A percentile compares a stretch with the other conserved stretches of the same genome.
Conservation (phyloP, 2,113 vertebrate genomes). For the Limanda limanda region DNA sequence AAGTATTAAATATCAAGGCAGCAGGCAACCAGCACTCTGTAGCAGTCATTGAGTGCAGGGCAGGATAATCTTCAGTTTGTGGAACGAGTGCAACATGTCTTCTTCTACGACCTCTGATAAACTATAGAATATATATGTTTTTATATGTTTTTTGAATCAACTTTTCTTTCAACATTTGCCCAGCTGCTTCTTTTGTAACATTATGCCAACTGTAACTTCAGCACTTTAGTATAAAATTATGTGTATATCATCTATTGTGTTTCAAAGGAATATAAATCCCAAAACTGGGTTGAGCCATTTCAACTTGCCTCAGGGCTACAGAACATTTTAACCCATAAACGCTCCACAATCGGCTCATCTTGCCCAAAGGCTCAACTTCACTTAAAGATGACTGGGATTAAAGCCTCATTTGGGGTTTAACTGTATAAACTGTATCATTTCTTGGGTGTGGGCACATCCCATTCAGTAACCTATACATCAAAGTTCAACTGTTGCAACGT, state of each 20-base stretch:
- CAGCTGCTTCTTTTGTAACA: not conserved
- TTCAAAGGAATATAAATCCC: conserved; percentile 31
- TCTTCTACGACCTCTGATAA: too few relatives aligned
- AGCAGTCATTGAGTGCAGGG: too few relatives aligned
- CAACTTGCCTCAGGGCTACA: conserved; percentile 5
- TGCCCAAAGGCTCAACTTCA: conserved; percentile 8
- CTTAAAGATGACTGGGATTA: not conserved
- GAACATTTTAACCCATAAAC: conserved; percentile 9
- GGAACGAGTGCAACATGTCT: too few relatives aligned
- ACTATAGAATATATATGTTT: too few relatives aligned
- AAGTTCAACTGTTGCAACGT: not conserved
- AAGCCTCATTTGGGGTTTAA: not conserved
- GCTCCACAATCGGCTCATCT: conserved; percentile 30
- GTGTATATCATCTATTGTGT: conserved; percentile 31
- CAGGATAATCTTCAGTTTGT: too few relatives aligned
- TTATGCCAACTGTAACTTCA: conserved; percentile 5
- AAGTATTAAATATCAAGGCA: too few relatives aligned
- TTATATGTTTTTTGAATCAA: not conserved
- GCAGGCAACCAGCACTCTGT: too few relatives aligned
- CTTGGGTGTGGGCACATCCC: not conserved
- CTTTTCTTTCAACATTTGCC: not conserved
- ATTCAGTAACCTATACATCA: not conserved
- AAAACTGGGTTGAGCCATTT: not conserved
- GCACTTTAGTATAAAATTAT: not conserved
- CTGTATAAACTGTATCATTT: not conserved